Conservation (phyloP, 2,113 vertebrate species). For the Ammodytes dubius region DNA sequence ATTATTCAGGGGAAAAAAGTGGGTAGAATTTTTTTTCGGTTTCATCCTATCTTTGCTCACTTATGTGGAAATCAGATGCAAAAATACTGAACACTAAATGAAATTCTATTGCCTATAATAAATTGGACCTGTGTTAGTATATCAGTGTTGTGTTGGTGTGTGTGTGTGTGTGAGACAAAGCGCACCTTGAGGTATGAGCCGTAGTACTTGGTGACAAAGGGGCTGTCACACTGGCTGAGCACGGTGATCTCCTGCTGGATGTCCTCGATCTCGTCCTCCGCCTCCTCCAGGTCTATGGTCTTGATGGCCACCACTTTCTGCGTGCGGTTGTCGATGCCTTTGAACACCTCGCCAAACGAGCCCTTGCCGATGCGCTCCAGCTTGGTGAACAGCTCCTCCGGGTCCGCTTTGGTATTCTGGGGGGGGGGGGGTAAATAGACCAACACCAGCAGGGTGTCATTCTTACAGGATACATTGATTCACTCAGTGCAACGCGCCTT, state of each 20-base stretch:
- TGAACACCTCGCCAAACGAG: conserved; percentile 98
- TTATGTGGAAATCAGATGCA: background rate
- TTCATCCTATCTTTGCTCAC: conserved; percentile 5
- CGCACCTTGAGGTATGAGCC: conserved; percentile 98
- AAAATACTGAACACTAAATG: background rate
- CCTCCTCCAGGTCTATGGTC: conserved; percentile 98
- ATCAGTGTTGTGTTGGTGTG: too few species aligned
- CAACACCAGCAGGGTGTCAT: conserved; percentile 56
- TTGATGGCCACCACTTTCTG: conserved; percentile 99
- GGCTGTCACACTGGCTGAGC: conserved; percentile 98
- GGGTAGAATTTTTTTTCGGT: conserved; percentile 17
- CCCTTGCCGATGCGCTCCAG: conserved; percentile 98
- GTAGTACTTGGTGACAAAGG: conserved; percentile 98
- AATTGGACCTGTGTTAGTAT: too few species aligned
- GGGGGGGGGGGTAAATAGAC: conserved; percentile 36
- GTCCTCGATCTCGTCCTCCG: conserved; percentile 99
- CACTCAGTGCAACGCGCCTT: conserved; percentile 57
- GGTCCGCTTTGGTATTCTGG: conserved; percentile 93
- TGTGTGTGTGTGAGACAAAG: too few species aligned
- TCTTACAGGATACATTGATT: conserved; percentile 63
- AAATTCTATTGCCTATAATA: background rate
- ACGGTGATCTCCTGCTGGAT: conserved; percentile 99
- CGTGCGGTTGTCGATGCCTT: conserved; percentile 98
- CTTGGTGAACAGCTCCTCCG: conserved; percentile 97
- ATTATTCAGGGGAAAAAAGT: conserved; percentile 45